phyloP scores from a whole-genome alignment of 2,888 invertebrate genomes.

The Antheraea yamamai region DNA sequence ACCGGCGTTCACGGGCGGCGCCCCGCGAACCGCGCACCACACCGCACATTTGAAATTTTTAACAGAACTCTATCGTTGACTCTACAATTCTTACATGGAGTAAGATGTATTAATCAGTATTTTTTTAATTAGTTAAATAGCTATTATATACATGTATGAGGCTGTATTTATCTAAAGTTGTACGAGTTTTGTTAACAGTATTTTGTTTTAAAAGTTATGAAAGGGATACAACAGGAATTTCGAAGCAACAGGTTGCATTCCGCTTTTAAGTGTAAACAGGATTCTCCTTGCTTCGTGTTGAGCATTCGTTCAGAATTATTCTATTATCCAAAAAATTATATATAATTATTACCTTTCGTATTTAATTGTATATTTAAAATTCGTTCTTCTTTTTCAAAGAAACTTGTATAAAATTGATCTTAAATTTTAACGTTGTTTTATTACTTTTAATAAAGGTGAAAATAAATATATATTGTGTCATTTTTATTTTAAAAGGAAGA shows the following conservation, averaged over 20 bases:
- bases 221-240: conserved; percentile 8
- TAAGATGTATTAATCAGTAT: background rate
- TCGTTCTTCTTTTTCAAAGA: too few relatives aligned
- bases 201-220: background rate
- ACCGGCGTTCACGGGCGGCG: conserved; percentile 60
- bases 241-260: conserved; percentile 27
- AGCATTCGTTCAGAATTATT: background rate
- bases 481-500: too few relatives aligned
- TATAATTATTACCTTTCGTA: background rate
- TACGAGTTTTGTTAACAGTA: background rate
- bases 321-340: background rate
- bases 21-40: conserved; percentile 39
- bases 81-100: conserved; percentile 14
- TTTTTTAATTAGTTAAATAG: background rate
- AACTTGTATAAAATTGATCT: background rate
- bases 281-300: background rate
- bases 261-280: conserved; percentile 9
- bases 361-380: background rate
- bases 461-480: too few relatives aligned
- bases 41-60: conserved; percentile 42
- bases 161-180: background rate
- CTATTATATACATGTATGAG: background rate
- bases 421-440: background rate
- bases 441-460: too few relatives aligned
- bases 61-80: conserved; percentile 23